Percentiles rank a stretch among this genome's conserved stretches.
These are phyloP conservation scores for Himantopus leucocephalus DNA, from an alignment of 2,113 vertebrate species.

Conservation along the genomic window DNA sequence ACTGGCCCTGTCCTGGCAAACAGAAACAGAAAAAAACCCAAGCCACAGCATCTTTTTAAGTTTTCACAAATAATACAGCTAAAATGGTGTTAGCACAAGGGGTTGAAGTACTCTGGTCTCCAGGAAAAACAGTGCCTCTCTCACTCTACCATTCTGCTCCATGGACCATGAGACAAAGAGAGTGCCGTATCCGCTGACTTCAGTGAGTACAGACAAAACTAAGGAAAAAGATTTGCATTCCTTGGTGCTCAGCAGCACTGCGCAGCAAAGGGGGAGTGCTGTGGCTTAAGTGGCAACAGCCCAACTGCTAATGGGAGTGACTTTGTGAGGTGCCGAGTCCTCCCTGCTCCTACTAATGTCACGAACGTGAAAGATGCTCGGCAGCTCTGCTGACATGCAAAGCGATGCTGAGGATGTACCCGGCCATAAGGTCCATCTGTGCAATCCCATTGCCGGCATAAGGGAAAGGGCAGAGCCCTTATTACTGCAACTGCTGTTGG, in stretches of 20 bases:
- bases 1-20: neutral
- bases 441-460: accelerated
- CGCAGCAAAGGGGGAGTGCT: neutral
- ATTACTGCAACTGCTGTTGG: neutral
- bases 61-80: neutral
- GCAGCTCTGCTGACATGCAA: neutral
- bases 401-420: accelerated
- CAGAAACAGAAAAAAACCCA: neutral
- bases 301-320: neutral
- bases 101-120: neutral
- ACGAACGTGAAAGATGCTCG: neutral
- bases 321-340: neutral
- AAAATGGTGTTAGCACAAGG: neutral
- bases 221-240: neutral
- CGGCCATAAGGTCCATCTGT: neutral
- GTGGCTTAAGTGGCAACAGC: neutral
- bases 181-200: neutral
- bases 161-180: neutral
- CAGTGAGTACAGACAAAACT: neutral
- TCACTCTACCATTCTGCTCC: neutral
- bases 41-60: neutral
- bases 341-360: neutral
- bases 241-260: neutral
- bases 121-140: neutral
- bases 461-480: neutral